phyloP scores from a whole-genome alignment of 2,113 vertebrate genomes.

The Lepisosteus osseus region DNA sequence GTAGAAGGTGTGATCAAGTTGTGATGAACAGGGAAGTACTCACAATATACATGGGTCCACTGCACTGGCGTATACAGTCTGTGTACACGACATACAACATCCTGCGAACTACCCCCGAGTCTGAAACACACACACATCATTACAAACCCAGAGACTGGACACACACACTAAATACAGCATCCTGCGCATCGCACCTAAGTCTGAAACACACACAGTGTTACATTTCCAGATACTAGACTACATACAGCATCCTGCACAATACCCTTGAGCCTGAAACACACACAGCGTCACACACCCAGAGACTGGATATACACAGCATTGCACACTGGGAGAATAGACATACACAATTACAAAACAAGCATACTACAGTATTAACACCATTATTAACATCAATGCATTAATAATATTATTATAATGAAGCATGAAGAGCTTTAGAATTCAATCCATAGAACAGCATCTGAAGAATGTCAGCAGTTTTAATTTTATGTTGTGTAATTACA shows the following conservation, averaged over 20 bases:
- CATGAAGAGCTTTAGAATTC: too few relatives aligned
- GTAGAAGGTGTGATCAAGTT: too few relatives aligned
- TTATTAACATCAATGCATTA: too few relatives aligned
- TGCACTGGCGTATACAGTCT: constrained; percentile 90
- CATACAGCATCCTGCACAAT: too few relatives aligned
- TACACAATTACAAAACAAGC: too few relatives aligned
- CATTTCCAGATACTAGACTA: not conserved
- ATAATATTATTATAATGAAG: too few relatives aligned
- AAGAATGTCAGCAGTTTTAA: too few relatives aligned
- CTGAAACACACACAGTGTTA: not conserved
- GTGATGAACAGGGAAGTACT: constrained; percentile 42
- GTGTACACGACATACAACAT: constrained; percentile 87
- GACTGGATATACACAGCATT: not conserved
- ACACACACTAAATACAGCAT: not conserved
- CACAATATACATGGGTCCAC: constrained; percentile 93
- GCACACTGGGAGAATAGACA: not conserved
- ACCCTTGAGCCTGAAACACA: not conserved
- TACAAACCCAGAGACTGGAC: not conserved
- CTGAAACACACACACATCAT: constrained; percentile 52
- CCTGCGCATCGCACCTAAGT: too few relatives aligned
- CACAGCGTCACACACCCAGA: not conserved
- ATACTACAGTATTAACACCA: too few relatives aligned
- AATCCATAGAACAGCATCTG: too few relatives aligned
- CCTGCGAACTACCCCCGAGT: constrained; percentile 79
- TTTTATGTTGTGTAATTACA: too few relatives aligned